Evolutionary conservation across 2,113 vertebrate genomes (phyloP).

Genomic region (Manacus vitellinus): DNA sequence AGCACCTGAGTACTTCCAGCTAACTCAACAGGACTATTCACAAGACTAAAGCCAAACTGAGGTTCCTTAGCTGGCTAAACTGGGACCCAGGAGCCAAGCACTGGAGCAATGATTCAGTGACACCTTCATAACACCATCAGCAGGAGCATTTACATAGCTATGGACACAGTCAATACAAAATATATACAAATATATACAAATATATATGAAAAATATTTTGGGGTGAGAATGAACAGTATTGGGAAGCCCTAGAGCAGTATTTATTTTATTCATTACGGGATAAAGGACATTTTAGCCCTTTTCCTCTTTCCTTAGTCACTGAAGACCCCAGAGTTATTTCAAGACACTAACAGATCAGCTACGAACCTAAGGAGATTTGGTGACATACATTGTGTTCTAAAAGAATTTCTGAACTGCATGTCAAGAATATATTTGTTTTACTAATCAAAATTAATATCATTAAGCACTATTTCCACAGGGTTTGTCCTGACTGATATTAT

Average conservation of each 20-base stretch:
- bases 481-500: neutral
- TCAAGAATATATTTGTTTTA: neutral
- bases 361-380: neutral
- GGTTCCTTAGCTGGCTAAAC: neutral
- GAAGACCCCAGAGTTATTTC: neutral
- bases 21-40: neutral
- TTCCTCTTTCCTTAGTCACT: neutral
- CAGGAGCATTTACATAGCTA: neutral
- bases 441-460: neutral
- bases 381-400: neutral
- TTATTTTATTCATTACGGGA: neutral
- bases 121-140: neutral
- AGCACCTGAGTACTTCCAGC: neutral
- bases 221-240: neutral
- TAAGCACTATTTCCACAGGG: neutral
- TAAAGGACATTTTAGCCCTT: neutral
- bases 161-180: neutral
- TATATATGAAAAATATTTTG: neutral
- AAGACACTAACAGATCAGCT: neutral
- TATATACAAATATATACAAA: too few species aligned
- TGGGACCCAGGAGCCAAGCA: accelerated
- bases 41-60: neutral
- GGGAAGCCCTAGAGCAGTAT: neutral
- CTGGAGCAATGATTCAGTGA: neutral
- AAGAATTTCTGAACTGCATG: neutral